phyloP scores from a whole-genome alignment of 2,113 vertebrate genomes.

The Corythoichthys intestinalis region DNA sequence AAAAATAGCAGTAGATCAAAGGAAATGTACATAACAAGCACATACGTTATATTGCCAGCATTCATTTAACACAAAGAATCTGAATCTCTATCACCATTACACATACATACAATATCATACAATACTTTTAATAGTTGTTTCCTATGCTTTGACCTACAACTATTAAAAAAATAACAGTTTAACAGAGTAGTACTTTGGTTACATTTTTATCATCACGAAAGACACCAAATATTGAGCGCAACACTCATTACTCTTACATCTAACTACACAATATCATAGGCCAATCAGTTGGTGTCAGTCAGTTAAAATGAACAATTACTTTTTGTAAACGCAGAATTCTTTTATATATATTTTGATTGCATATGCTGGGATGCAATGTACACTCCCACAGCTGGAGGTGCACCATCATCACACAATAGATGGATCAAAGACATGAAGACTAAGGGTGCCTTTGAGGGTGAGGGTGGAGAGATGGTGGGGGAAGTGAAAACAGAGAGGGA shows the following conservation, averaged over 20 bases:
- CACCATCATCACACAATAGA: constrained; percentile 54
- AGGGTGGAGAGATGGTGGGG: constrained; percentile 17
- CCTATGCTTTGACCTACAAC: not conserved
- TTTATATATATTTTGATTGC: not conserved
- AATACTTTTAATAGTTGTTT: not conserved
- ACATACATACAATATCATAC: not conserved
- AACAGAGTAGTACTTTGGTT: not conserved
- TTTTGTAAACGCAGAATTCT: not conserved
- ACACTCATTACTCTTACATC: not conserved
- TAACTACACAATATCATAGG: too few species aligned
- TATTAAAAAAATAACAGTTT: not conserved
- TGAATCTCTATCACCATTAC: not conserved
- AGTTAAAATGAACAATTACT: not conserved
- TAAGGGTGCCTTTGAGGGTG: constrained; percentile 48
- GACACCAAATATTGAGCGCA: not conserved
- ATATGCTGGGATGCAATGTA: constrained; percentile 18
- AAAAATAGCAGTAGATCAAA: constrained; percentile 60
- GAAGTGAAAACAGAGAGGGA: constrained; percentile 32
- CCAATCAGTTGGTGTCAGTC: not conserved
- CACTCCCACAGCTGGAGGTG: constrained; percentile 41
- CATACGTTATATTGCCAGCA: constrained; percentile 11
- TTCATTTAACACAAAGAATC: constrained; percentile 11
- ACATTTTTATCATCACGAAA: not conserved
- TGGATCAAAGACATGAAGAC: constrained; percentile 59
- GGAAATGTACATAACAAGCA: constrained; percentile 8